Conservation (phyloP, 1,140 invertebrate genomes). For the Danaus melanippus region DNA sequence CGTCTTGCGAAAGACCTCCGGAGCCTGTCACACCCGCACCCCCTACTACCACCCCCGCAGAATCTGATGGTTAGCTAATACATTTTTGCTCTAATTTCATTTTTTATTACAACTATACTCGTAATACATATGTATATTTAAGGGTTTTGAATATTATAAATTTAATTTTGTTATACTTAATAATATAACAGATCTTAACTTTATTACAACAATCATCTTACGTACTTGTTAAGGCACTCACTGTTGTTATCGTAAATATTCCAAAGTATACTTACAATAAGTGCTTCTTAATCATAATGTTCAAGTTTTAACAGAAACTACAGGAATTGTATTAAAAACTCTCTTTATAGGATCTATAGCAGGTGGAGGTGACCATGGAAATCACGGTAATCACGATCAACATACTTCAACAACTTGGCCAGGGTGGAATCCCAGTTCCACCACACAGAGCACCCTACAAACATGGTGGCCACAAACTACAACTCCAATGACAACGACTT, state of each 20-base stretch:
- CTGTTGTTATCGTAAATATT: neutral
- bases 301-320: too few relatives aligned
- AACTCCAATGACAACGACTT: slow-evolving; percentile 48
- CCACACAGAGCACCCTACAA: slow-evolving; percentile 49
- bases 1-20: slow-evolving; percentile 77
- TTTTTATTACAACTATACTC: too few relatives aligned
- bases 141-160: too few relatives aligned
- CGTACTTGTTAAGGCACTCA: neutral
- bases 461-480: slow-evolving; percentile 60
- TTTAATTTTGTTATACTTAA: neutral
- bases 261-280: neutral
- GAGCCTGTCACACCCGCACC: slow-evolving; percentile 79
- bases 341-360: slow-evolving; percentile 25
- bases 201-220: neutral
- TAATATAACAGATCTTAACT: neutral
- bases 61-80: slow-evolving; percentile 45
- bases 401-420: slow-evolving; percentile 67
- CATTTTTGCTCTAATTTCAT: neutral
- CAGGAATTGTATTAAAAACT: neutral
- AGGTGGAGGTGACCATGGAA: slow-evolving; percentile 42
- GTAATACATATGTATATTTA: too few relatives aligned
- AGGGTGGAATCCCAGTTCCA: slow-evolving; percentile 64
- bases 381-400: slow-evolving; percentile 37
- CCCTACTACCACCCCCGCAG: slow-evolving; percentile 78
- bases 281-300: neutral